phyloP scores from a whole-genome alignment of 1,140 invertebrate species.

The Solenopsis fugax region DNA sequence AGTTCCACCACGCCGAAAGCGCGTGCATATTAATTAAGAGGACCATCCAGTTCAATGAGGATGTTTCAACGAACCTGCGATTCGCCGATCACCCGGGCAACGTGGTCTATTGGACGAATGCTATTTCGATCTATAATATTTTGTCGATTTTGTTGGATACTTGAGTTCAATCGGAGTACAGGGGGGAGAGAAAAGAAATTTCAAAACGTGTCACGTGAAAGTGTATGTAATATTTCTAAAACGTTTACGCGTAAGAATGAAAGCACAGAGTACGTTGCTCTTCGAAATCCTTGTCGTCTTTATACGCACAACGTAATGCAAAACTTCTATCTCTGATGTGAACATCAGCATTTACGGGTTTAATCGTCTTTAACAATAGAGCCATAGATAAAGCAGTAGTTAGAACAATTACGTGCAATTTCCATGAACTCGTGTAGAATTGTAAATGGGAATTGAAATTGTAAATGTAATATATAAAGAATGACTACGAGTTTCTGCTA shows the following conservation, averaged over 20 bases:
- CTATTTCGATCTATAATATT: background rate
- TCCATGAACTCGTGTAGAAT: slow-evolving; percentile 2
- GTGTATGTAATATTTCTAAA: background rate
- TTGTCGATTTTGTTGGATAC: slow-evolving; percentile 23
- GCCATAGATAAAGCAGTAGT: slow-evolving; percentile 7
- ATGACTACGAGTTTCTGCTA: background rate
- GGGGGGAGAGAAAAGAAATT: background rate
- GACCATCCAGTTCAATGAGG: slow-evolving; percentile 30
- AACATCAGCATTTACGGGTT: background rate
- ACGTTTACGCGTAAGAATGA: background rate
- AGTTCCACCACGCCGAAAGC: background rate
- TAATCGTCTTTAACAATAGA: slow-evolving; percentile 48
- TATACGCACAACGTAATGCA: background rate
- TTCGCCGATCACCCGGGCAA: slow-evolving; percentile 3
- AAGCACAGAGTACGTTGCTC: background rate
- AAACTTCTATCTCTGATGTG: slow-evolving; percentile 16
- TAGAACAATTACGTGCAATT: slow-evolving; percentile 27
- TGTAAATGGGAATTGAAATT: background rate
- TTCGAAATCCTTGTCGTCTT: background rate
- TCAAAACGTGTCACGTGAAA: background rate
- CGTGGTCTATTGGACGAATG: background rate
- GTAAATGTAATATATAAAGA: background rate
- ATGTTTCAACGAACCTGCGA: slow-evolving; percentile 31
- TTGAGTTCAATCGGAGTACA: slow-evolving; percentile 2
- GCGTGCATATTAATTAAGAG: slow-evolving; percentile 67